These are phyloP conservation scores for Charanyca ferruginea DNA, from an alignment of 2,888 invertebrate species.

Conservation along the genomic window DNA sequence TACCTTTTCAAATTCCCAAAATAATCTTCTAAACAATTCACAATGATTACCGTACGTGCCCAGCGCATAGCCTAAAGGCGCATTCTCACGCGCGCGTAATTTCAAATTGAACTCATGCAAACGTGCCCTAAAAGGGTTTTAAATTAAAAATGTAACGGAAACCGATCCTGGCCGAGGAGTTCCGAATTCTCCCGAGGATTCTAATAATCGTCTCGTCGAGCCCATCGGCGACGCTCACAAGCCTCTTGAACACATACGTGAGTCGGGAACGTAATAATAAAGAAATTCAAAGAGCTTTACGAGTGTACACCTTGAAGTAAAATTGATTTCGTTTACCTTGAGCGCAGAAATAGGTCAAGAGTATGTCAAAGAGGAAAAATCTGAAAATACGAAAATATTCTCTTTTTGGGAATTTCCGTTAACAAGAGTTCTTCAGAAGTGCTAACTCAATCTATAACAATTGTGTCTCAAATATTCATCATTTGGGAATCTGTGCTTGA, in stretches of 20 bases:
- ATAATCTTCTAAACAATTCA: background rate
- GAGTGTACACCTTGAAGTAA: constrained; percentile 53
- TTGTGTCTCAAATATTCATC: constrained; percentile 19
- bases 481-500: background rate
- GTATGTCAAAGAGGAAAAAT: constrained; percentile 37
- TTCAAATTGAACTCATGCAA: background rate
- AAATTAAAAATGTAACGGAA: constrained; percentile 40
- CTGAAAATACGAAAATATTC: constrained; percentile 24
- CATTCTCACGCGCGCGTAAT: background rate
- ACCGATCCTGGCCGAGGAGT: background rate
- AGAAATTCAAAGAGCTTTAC: constrained; percentile 53
- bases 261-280: constrained; percentile 53
- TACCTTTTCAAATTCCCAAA: constrained; percentile 1
- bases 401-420: constrained; percentile 32
- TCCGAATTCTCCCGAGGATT: constrained; percentile 14
- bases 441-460: constrained; percentile 23
- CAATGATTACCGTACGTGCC: constrained; percentile 6
- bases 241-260: constrained; percentile 36
- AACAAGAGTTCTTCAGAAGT: constrained; percentile 43
- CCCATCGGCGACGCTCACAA: constrained; percentile 19
- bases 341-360: constrained; percentile 56
- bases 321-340: constrained; percentile 62
- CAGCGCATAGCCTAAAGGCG: background rate
- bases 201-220: constrained; percentile 21
- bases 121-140: constrained; percentile 15